phyloP scores from a whole-genome alignment of 2,888 invertebrate species.

The Drosophila tanythrix region DNA sequence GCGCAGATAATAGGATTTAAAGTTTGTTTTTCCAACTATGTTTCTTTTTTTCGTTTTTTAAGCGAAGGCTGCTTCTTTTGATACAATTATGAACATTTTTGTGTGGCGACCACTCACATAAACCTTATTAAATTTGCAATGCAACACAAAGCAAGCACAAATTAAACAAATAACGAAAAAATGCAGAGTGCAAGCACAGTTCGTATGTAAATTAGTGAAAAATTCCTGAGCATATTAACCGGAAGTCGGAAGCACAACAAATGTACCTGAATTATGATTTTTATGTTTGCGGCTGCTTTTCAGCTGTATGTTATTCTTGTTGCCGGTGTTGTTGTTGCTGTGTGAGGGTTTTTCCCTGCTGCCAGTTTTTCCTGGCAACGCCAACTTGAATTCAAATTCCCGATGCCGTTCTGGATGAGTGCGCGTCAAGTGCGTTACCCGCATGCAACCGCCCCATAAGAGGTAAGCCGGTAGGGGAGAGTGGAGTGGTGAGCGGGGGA shows the following conservation, averaged over 20 bases:
- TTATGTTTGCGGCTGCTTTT: conserved; percentile 25
- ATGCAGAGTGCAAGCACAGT: conserved; percentile 21
- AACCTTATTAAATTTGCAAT: not conserved
- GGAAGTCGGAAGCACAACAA: conserved; percentile 71
- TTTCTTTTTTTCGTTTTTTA: not conserved
- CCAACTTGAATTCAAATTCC: conserved; percentile 28
- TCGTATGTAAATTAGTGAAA: conserved; percentile 54
- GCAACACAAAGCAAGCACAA: conserved; percentile 3
- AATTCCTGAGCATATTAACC: conserved; percentile 58
- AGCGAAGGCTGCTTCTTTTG: not conserved
- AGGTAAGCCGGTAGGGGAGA: conserved; percentile 17
- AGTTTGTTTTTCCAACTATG: not conserved
- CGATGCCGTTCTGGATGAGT: conserved; percentile 68
- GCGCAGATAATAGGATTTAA: not conserved
- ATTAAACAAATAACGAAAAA: conserved; percentile 8
- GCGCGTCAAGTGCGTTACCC: conserved; percentile 68
- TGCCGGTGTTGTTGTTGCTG: conserved; percentile 6
- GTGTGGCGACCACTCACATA: not conserved
- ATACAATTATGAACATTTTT: conserved; percentile 6
- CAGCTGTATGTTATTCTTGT: conserved; percentile 6
- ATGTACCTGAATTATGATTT: conserved; percentile 75
- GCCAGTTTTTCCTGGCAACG: conserved; percentile 33
- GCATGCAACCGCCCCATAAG: conserved; percentile 48
- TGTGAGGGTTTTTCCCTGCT: conserved; percentile 23
- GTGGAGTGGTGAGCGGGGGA: too few relatives aligned